Percentiles rank a stretch among this genome's conserved stretches.
phyloP scores from a whole-genome alignment of 1,140 invertebrate species.

The Drosophila repletoides region DNA sequence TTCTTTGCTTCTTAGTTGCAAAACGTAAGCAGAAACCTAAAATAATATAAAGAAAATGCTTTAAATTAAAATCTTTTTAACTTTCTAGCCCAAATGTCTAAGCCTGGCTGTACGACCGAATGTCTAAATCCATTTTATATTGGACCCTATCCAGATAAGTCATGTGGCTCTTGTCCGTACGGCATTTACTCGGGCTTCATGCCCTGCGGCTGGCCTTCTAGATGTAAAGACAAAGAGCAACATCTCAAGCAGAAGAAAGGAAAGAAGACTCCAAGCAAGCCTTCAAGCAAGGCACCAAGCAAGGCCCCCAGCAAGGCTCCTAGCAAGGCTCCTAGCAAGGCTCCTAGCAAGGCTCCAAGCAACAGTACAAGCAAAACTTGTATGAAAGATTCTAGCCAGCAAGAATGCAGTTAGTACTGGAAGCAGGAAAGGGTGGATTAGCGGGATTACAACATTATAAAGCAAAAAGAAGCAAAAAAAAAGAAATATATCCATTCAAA shows the following conservation, averaged over 20 bases:
- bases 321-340: too few relatives aligned
- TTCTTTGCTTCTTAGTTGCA: not conserved
- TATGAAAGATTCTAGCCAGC: too few relatives aligned
- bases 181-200: slow-evolving; percentile 43
- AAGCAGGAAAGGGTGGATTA: too few relatives aligned
- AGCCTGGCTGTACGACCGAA: not conserved
- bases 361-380: too few relatives aligned
- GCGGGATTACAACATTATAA: too few relatives aligned
- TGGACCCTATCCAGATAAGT: slow-evolving; percentile 39
- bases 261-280: not conserved
- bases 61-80: too few relatives aligned
- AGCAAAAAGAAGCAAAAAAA: too few relatives aligned
- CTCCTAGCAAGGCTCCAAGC: too few relatives aligned
- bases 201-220: slow-evolving; percentile 35
- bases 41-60: too few relatives aligned
- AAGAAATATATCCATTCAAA: too few relatives aligned
- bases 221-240: not conserved
- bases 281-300: not conserved
- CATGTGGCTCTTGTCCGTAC: slow-evolving; percentile 32
- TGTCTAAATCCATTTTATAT: slow-evolving; percentile 55
- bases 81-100: slow-evolving; percentile 23
- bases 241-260: not conserved
- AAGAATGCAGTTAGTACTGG: too few relatives aligned
- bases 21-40: too few relatives aligned
- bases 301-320: not conserved